Conservation (phyloP, 2,797 vertebrate genomes). For the Delichon dasypus region DNA sequence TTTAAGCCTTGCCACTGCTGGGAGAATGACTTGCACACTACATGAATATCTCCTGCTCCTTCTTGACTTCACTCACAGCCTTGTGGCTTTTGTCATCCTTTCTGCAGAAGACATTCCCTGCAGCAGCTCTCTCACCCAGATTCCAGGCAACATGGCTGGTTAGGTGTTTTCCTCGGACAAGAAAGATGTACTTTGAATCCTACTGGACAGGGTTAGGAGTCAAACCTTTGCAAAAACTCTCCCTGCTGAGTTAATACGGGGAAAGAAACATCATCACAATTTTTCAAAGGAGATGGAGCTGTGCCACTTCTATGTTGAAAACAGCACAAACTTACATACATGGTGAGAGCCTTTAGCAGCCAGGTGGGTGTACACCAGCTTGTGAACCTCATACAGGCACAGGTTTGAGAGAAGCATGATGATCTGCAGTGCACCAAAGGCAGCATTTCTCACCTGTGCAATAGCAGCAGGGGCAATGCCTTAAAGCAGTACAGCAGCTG, state of each 20-base stretch:
- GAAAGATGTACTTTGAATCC: neutral
- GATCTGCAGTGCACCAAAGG: neutral
- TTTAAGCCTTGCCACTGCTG: neutral
- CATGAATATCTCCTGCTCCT: neutral
- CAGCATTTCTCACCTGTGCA: neutral
- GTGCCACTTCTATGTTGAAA: neutral
- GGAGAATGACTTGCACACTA: neutral
- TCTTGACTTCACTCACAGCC: neutral
- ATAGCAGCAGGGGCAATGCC: neutral
- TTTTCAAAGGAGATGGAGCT: neutral
- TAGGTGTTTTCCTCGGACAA: neutral
- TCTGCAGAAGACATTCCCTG: neutral
- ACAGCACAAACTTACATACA: neutral
- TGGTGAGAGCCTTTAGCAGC: neutral
- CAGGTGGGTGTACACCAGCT: neutral
- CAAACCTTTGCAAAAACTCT: neutral
- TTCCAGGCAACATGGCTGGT: rapidly evolving
- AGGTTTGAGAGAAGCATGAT: neutral
- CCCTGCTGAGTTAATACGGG: neutral
- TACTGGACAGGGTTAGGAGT: neutral
- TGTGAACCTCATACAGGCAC: neutral
- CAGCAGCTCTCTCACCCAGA: neutral
- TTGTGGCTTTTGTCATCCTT: neutral
- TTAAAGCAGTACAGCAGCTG: neutral
- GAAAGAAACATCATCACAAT: neutral